Base-by-base conservation (phyloP, 2,113 vertebrate genomes). In the Struthidea cinerea region DNA sequence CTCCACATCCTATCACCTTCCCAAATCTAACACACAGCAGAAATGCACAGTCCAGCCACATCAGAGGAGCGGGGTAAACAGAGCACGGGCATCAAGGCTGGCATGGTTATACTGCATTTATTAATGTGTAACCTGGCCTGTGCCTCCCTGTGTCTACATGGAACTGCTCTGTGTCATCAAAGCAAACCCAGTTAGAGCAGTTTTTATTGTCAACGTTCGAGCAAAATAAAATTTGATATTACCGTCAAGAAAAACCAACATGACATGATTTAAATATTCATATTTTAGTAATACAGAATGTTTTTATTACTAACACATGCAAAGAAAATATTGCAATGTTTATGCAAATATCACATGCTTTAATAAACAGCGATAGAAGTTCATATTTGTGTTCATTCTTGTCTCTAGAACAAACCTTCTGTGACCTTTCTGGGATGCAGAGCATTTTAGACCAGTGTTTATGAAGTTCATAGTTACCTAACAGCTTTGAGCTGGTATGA, bases 291-390 rank as follows among this genome's bases (percentile, higher is more conserved):
- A 77, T 10, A 14, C 7, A 7, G 73, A 52, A 75, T 78, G 70
- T 70, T 91, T 94, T 94, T 82, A 94, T 97, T 94, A 37, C 68
- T 92, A 96, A 89, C 93, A 96, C 60, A 88, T 94, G 94, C 73
- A 82, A 85, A 87, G 68, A 85, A 96, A 97, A 92, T 42, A 94
- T 19, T 78, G 87, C 81, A 85, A 84, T 33, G 76, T 57, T 91
- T 68, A 77, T 75, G n/a, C 28, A 53, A 90, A 9, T 44, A 67
- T 67, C 81, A 56, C 86, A 89, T 67, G 95, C 70, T 93, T 93
- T 86, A 83, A 94, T 92, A 92, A 96, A 92, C 85, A 94, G 70
- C 3, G 37, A 81, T 68, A 47, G 61, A 94, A 89, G 71, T 57
- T 85, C 35, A 16, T 57, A 60, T 83, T 95, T 89, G 89, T 81